Base-by-base conservation (phyloP, 2,888 invertebrate species). In the Apodemia hepburni region DNA sequence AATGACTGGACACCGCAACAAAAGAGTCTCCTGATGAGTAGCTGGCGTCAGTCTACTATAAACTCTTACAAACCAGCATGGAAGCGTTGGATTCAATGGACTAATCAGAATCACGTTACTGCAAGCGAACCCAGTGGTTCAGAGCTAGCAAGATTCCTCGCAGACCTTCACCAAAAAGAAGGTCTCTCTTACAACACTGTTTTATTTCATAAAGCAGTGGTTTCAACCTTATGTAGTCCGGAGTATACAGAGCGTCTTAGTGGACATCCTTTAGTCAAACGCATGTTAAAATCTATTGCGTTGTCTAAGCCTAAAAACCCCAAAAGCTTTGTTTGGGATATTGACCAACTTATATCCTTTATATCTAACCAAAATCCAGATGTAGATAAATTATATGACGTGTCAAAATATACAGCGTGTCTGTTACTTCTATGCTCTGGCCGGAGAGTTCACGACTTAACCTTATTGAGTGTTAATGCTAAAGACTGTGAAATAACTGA, bases 391-490 rank as follows among this genome's bases (percentile, higher is more conserved):
- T 33, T 64, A 35, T 66, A 60, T 45, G 45, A 57, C 18, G 47
- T 61, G 8, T 66, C 64, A 7, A 49, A 60, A 17, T 58, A 62
- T n/a, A 51, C 58, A 7, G 60, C 64, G 2, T 57, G 49, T 11
- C 49, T 66, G 4, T 60, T 66, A 58, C 60, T 66, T 5, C 12
- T 66, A 8, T 60, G 49, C 27, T 61, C 66, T 1, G 64, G 64
- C 8, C 33, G 64, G n/a, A 57, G 66, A 18, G 47, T 66, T 27
- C 66, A 66, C 45, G 62, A 66, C 33, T 62, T 66, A 5, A 66
- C 62, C 7, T 29, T 29, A 29, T 47, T 47, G 9, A 38, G 12
- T 12, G 38, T 38, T 3, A 12, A 38, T 12, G n/a, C 27, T 47
- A 8, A 60, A 11, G 29, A 47, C n/a, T 60, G 60, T 29, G 45